Conservation (phyloP, 2,113 vertebrate genomes). For the Xyrauchen texanus region DNA sequence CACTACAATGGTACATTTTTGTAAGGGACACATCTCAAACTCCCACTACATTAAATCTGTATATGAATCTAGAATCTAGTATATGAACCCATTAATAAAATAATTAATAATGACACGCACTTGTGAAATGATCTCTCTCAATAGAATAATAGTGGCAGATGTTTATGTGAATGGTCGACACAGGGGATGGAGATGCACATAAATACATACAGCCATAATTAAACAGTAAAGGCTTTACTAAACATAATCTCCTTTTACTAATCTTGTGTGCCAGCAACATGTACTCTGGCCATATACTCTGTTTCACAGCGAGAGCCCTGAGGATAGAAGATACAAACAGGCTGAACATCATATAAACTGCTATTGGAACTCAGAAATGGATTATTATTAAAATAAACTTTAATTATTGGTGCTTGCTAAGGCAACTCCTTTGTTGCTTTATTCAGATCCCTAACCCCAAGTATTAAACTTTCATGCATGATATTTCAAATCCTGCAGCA, state of each 20-base stretch:
- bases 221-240: slow-evolving; percentile 92
- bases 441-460: no score
- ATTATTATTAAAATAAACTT: no score
- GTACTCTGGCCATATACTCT: neutral
- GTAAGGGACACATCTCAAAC: neutral
- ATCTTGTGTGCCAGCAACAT: slow-evolving; percentile 82
- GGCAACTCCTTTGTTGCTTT: no score
- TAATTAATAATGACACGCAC: neutral
- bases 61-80: neutral
- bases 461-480: no score
- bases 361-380: no score
- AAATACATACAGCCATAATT: slow-evolving; percentile 92
- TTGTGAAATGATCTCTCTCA: neutral
- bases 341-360: no score
- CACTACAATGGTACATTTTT: neutral
- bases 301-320: slow-evolving; percentile 25
- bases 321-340: neutral
- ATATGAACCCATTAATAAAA: neutral
- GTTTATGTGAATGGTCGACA: slow-evolving; percentile 71
- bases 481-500: no score
- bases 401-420: no score
- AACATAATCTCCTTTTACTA: slow-evolving; percentile 87
- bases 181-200: slow-evolving; percentile 60
- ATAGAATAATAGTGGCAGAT: slow-evolving; percentile 52
- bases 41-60: neutral